phyloP scores from a whole-genome alignment of 2,888 invertebrate species.

The Leucophenga maculata region DNA sequence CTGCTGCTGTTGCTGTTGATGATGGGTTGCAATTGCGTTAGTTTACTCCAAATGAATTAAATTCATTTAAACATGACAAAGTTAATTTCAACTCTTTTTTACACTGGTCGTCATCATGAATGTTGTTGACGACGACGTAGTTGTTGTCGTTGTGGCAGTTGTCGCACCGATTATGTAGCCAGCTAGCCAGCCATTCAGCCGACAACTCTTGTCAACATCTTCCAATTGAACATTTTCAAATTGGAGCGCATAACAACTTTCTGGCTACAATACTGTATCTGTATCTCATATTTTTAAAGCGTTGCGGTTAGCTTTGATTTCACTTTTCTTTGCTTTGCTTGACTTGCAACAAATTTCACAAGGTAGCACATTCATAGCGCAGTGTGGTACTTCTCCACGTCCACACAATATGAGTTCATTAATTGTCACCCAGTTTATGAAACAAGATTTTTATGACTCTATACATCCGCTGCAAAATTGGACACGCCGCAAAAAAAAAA shows the following conservation, averaged over 20 bases:
- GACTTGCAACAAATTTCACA: not conserved
- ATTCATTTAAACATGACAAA: conserved; percentile 50
- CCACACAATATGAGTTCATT: not conserved
- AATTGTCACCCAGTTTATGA: conserved; percentile 15
- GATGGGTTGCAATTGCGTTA: conserved; percentile 31
- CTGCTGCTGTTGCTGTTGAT: conserved; percentile 30
- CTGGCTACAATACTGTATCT: conserved; percentile 30
- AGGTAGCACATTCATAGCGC: not conserved
- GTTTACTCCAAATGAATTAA: conserved; percentile 39
- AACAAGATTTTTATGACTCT: conserved; percentile 12
- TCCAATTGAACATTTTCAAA: conserved; percentile 55
- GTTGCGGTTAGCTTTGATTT: conserved; percentile 66
- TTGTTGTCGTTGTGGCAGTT: conserved; percentile 22
- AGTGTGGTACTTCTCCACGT: too few relatives aligned
- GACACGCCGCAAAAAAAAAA: conserved; percentile 5
- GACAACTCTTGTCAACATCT: conserved; percentile 54
- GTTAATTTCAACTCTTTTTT: conserved; percentile 45
- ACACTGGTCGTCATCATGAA: conserved; percentile 29
- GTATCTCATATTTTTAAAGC: conserved; percentile 44
- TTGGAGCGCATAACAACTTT: conserved; percentile 43
- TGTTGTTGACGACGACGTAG: conserved; percentile 10
- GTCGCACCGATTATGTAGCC: conserved; percentile 21
- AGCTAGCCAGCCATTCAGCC: conserved; percentile 15
- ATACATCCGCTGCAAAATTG: conserved; percentile 16
- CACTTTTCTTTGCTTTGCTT: conserved; percentile 58